Conservation (phyloP, 2,113 vertebrate species). For the Macroglossus sobrinus region DNA sequence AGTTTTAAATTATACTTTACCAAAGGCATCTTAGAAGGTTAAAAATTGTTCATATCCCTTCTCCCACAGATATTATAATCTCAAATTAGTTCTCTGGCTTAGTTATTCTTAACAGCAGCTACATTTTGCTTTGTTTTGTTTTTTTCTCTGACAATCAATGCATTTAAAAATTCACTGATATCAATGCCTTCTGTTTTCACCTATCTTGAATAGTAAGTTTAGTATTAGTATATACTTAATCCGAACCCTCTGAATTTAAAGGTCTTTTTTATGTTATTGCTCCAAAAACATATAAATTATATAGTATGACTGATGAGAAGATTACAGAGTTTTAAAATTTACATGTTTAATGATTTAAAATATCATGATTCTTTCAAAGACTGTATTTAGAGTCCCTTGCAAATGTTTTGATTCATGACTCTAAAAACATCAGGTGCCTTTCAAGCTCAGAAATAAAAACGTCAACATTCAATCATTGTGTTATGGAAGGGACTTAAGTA, state of each 20-base stretch:
- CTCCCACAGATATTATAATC: neutral
- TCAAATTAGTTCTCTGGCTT: neutral
- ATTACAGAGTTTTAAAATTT: neutral
- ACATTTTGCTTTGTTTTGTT: neutral
- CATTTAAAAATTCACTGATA: constrained; percentile 32
- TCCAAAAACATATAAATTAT: neutral
- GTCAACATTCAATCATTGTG: neutral
- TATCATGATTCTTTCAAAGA: neutral
- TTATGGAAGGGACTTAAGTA: neutral
- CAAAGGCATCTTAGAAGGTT: neutral
- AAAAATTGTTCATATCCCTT: neutral
- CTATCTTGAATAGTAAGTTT: neutral
- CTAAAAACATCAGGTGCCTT: neutral
- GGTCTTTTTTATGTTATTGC: neutral
- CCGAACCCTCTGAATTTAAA: neutral
- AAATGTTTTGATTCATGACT: neutral
- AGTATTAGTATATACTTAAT: neutral
- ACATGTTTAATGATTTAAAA: neutral
- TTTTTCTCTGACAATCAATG: neutral
- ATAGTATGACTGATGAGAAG: neutral
- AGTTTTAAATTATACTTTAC: constrained; percentile 22
- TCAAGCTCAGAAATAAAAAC: neutral
- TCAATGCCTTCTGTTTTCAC: neutral
- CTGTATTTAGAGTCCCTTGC: neutral
- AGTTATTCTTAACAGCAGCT: neutral